Evolutionary conservation across 2,888 invertebrate species (phyloP).

Genomic region (Melanophora roralis): DNA sequence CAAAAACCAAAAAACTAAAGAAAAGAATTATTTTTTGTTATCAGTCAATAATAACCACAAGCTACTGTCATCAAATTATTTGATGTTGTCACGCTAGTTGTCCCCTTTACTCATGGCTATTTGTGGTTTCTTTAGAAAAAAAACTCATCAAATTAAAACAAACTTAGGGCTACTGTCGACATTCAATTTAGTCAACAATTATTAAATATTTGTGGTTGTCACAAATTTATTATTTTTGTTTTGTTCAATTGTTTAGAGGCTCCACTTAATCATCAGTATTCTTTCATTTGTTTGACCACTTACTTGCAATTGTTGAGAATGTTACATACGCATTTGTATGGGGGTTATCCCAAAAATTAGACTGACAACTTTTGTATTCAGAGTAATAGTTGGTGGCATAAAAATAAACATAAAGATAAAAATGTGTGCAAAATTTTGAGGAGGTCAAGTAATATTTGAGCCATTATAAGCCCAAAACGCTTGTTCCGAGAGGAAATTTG

Average conservation of each 20-base stretch:
- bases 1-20: not conserved
- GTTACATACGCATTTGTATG: too few species aligned
- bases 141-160: conserved; percentile 5
- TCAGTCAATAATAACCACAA: conserved; percentile 50
- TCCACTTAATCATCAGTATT: not conserved
- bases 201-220: conserved; percentile 59
- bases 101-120: conserved; percentile 60
- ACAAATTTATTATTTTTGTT: conserved; percentile 37
- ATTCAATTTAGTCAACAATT: conserved; percentile 50
- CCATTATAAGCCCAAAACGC: too few species aligned
- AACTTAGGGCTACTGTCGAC: conserved; percentile 52
- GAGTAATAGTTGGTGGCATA: too few species aligned
- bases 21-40: not conserved
- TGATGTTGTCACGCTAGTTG: conserved; percentile 62
- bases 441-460: too few species aligned
- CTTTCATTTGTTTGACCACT: not conserved
- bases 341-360: too few species aligned
- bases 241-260: conserved; percentile 8
- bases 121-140: conserved; percentile 45
- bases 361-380: too few species aligned
- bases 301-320: too few species aligned
- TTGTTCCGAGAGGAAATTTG: too few species aligned
- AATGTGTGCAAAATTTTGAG: too few species aligned
- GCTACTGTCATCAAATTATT: conserved; percentile 60
- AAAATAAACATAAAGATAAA: too few species aligned